Base-by-base conservation (phyloP, 2,113 vertebrate species). In the Dasypus novemcinctus region DNA sequence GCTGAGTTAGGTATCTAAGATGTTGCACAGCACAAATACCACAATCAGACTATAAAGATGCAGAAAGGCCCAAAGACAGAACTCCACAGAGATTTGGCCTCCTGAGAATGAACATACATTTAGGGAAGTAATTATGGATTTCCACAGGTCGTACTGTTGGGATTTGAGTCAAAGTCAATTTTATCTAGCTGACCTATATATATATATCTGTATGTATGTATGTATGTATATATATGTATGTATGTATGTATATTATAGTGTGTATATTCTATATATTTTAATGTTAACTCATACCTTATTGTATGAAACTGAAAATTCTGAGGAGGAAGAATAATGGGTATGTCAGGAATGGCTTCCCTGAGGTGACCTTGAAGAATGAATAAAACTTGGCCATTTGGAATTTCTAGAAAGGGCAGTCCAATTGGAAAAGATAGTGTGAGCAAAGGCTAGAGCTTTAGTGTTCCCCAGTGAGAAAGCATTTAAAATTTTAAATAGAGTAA, bases 271-370 rank as follows among this genome's bases (percentile, higher is more conserved):
- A 57, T 57, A 25, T 91, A 68, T 54, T 59, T 23, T 85, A 59
- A 86, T 54, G 69, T 36, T n/a, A n/a, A 87, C 61, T 68, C 41
- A 41, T 29, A 59, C 20, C 69, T 66, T 1, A 86, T 74, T 84
- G 68, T 54, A 52, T 81, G 11, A 52, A 92, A 59, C 31, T 41
- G 23, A 72, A 74, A 90, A 80, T 86, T 27, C 46, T 63, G 20
- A 81, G 78, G 38, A 41, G 12, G 23, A 46, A 83, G 17, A 66
- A 59, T 27, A 13, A 80, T 1, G 64, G 31, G 14, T 41, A 61
- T 66, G 85, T 66, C 54, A 68, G 38, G 14, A 91, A 96, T 75
- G 86, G 15, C 13, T 95, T 69, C 64, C 23, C 68, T 63, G 61
- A 63, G 23, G 9, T 64, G 1, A 54, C 27, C 63, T 92, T 79